Base-by-base conservation (phyloP, 2,888 invertebrate species). In the Ophioninae sp. region DNA sequence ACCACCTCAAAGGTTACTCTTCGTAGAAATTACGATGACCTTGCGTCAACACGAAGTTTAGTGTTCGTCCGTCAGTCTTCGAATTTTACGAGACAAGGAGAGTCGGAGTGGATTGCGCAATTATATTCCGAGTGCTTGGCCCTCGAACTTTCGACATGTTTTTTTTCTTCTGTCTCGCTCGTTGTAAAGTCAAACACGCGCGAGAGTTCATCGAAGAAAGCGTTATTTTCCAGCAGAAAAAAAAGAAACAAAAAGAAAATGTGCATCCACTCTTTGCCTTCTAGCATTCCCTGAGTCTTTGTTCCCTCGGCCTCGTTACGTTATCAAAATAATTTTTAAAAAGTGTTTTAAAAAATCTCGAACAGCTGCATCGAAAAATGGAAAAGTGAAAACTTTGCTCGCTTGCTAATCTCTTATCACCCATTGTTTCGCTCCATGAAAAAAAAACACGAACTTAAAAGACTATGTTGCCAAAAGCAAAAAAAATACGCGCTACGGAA, bases 41-140 rank as follows among this genome's bases (percentile, higher is more conserved):
- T 69, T 63, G 37, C 76, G 77, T 73, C 76, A 74, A 80, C 64
- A 64, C 44, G n/a, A 71, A 67, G 79, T 75, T 72, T 76, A 78
- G 20, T 64, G 22, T 61, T 74, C 67, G 81, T 58, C 74, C n/a
- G 74, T 81, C 78, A 79, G 51, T 59, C 23, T 63, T 20, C 51
- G 51, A 69, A 17, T 30, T 22, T 23, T 37, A 67, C n/a, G 64
- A 56, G 65, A 79, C 67, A 56, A 65, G 73, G 59, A 41, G 59
- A 59, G 56, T 17, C 51, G 6, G 51, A 51, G 51, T 51, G 78
- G 44, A 41, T 84, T 81, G 72, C 79, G 81, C 58, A 78, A 83
- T 79, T 65, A 64, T 30, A 63, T 59, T 69, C 58, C 69, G 39
- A 51, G 17, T 13, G 41, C 3, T 23, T 65, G 63, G 79, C 72